Percentiles rank a stretch among this genome's conserved stretches.
Evolutionary conservation across 1,140 invertebrate genomes (phyloP).

Genomic region (Oedothorax gibbosus): DNA sequence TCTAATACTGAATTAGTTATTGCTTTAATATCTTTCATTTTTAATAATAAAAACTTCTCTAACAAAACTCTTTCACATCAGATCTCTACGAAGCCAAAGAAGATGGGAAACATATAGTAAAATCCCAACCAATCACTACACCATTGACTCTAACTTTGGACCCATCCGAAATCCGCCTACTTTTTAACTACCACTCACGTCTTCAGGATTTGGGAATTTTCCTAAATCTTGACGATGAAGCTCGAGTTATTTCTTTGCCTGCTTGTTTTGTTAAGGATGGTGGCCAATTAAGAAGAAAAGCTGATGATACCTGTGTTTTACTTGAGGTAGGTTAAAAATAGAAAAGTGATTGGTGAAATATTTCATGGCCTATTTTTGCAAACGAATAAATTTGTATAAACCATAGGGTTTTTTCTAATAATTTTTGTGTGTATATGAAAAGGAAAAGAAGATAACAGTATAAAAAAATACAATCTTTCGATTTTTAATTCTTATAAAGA

Average conservation of each 20-base stretch:
- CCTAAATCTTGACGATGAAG: slow-evolving; percentile 43
- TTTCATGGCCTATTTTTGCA: too few species aligned
- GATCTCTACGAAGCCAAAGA: slow-evolving; percentile 42
- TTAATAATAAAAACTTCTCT: background rate
- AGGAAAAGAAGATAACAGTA: too few species aligned
- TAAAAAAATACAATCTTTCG: too few species aligned
- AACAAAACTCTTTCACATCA: slow-evolving; percentile 1
- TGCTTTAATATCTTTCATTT: background rate
- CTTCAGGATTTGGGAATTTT: slow-evolving; percentile 68
- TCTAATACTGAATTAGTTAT: too few species aligned
- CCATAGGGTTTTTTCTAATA: too few species aligned
- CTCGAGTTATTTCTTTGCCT: slow-evolving; percentile 63
- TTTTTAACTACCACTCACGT: slow-evolving; percentile 66
- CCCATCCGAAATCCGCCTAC: slow-evolving; percentile 67
- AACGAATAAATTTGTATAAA: too few species aligned
- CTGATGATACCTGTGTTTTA: slow-evolving; percentile 65
- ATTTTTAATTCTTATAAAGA: too few species aligned
- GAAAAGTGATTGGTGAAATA: too few species aligned
- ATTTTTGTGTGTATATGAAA: too few species aligned
- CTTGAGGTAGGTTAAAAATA: slow-evolving; percentile 27
- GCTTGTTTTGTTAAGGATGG: slow-evolving; percentile 63
- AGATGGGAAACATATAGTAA: slow-evolving; percentile 41
- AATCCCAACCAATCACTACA: slow-evolving; percentile 64
- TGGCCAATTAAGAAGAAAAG: slow-evolving; percentile 60
- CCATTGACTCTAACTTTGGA: slow-evolving; percentile 66